These are phyloP conservation scores for Xestia rhomboidea DNA, from an alignment of 2,888 invertebrate genomes.

Conservation along the genomic window DNA sequence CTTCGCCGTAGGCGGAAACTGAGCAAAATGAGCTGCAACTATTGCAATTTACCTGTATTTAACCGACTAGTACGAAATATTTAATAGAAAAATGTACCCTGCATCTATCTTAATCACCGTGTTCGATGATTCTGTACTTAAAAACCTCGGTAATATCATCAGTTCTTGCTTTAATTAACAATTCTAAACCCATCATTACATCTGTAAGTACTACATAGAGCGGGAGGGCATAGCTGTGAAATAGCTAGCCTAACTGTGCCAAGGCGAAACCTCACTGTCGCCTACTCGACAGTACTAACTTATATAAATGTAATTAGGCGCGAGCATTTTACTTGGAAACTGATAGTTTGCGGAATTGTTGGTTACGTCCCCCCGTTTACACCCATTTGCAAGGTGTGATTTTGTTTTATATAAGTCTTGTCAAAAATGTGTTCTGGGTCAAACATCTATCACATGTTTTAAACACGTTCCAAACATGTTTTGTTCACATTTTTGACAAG, in stretches of 20 bases:
- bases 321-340: slow-evolving; percentile 47
- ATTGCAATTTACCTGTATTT: not conserved
- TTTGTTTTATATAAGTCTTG: not conserved
- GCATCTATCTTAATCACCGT: not conserved
- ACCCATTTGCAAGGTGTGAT: not conserved
- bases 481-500: not conserved
- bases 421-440: not conserved
- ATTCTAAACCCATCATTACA: slow-evolving; percentile 53
- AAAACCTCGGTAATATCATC: not conserved
- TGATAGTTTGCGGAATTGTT: slow-evolving; percentile 14
- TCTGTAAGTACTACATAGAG: slow-evolving; percentile 48
- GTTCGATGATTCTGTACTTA: slow-evolving; percentile 11
- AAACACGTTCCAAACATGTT: not conserved
- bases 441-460: not conserved
- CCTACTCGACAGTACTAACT: slow-evolving; percentile 61
- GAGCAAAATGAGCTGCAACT: not conserved
- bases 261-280: slow-evolving; percentile 72
- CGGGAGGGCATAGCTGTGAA: slow-evolving; percentile 74
- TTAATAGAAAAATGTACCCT: not conserved
- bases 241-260: slow-evolving; percentile 73
- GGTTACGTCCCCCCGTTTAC: not conserved
- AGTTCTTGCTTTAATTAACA: slow-evolving; percentile 47
- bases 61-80: not conserved
- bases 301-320: slow-evolving; percentile 59
- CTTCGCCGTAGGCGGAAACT: slow-evolving; percentile 8